Percentiles rank a stretch among this genome's conserved stretches.
phyloP scores from a whole-genome alignment of 2,797 vertebrate species.

The Rhynchonycteris naso region DNA sequence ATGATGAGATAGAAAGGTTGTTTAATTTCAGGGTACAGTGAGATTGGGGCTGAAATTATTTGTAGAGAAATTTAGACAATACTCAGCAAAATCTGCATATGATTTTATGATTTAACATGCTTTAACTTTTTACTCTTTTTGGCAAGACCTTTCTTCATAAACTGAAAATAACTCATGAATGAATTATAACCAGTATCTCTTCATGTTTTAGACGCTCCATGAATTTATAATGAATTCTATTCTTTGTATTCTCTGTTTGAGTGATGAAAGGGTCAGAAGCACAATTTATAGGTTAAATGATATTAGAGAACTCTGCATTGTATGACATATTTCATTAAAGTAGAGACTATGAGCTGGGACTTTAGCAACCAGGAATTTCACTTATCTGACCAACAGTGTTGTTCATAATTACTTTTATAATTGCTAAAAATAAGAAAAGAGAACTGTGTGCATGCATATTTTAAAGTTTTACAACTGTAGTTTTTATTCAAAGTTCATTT shows the following conservation, averaged over 20 bases:
- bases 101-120: constrained; percentile 58
- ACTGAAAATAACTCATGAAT: constrained; percentile 72
- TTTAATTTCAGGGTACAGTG: not conserved
- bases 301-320: constrained; percentile 76
- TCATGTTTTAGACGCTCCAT: constrained; percentile 71
- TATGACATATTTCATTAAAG: constrained; percentile 77
- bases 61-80: not conserved
- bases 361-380: constrained; percentile 70
- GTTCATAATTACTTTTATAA: constrained; percentile 77
- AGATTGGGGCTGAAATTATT: not conserved
- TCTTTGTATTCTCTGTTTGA: constrained; percentile 73
- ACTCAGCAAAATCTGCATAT: not conserved
- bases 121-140: constrained; percentile 70
- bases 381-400: constrained; percentile 65
- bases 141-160: constrained; percentile 59
- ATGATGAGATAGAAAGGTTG: not conserved
- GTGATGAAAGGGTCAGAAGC: constrained; percentile 73
- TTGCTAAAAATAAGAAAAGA: constrained; percentile 70
- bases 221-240: constrained; percentile 76
- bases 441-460: constrained; percentile 27
- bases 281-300: constrained; percentile 80
- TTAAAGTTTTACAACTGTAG: constrained; percentile 40
- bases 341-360: constrained; percentile 56
- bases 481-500: constrained; percentile 35
- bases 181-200: constrained; percentile 74